phyloP scores from a whole-genome alignment of 2,113 vertebrate species.

The Parus major region DNA sequence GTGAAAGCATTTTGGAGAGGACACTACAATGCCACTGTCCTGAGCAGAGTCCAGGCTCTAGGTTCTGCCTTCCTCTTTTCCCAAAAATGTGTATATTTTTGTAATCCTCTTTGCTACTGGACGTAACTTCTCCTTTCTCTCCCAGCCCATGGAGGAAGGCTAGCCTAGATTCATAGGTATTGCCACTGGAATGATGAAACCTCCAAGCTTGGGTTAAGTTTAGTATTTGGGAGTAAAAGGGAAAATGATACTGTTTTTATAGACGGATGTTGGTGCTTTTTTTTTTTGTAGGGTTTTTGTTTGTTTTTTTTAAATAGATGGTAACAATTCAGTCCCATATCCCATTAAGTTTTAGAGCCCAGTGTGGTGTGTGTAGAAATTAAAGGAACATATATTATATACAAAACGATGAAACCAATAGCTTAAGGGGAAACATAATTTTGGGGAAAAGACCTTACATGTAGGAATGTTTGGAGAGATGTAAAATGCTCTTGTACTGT shows the following conservation, averaged over 20 bases:
- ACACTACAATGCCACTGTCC: slow-evolving; percentile 49
- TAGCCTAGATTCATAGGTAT: slow-evolving; percentile 23
- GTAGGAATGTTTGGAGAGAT: slow-evolving; percentile 33
- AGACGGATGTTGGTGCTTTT: slow-evolving; percentile 66
- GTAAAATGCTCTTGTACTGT: slow-evolving; percentile 7
- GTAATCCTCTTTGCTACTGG: slow-evolving; percentile 56
- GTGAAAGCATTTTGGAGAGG: slow-evolving; percentile 37
- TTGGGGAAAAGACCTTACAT: not conserved
- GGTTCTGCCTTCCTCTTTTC: slow-evolving; percentile 37
- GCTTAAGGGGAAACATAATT: slow-evolving; percentile 19
- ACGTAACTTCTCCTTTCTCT: slow-evolving; percentile 42
- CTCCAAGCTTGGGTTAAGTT: slow-evolving; percentile 33
- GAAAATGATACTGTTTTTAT: slow-evolving; percentile 61
- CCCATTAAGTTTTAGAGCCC: slow-evolving; percentile 44
- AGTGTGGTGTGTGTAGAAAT: slow-evolving; percentile 33
- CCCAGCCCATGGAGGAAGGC: slow-evolving; percentile 25
- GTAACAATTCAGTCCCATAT: slow-evolving; percentile 46
- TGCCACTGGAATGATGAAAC: slow-evolving; percentile 28
- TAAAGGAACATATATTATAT: slow-evolving; percentile 3
- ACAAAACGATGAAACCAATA: slow-evolving; percentile 19
- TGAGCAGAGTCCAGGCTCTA: slow-evolving; percentile 34
- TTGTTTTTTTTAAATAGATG: not conserved
- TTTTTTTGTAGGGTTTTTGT: slow-evolving; percentile 5
- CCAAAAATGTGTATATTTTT: slow-evolving; percentile 67
- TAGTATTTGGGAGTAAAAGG: slow-evolving; percentile 61